A percentile compares a stretch with the other conserved stretches of the same genome.
phyloP scores from a whole-genome alignment of 2,888 invertebrate species.

The Archips xylosteana region DNA sequence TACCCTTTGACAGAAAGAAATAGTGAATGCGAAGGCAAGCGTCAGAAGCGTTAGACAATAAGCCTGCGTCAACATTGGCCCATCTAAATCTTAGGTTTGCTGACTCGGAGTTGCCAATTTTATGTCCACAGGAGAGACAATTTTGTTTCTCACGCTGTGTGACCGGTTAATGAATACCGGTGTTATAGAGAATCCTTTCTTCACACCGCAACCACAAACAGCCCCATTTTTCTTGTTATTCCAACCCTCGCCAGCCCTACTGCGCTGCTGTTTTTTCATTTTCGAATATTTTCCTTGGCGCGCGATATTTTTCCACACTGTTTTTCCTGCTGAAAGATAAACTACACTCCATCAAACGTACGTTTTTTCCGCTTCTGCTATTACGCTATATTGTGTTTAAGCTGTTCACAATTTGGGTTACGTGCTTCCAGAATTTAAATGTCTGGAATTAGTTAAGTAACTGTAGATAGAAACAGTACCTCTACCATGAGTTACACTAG shows the following conservation, averaged over 20 bases:
- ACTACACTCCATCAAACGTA: constrained; percentile 83
- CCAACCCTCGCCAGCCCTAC: constrained; percentile 63
- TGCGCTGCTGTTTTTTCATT: constrained; percentile 83
- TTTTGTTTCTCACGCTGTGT: too few relatives aligned
- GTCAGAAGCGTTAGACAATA: too few relatives aligned
- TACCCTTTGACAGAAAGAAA: too few relatives aligned
- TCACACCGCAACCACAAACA: neutral
- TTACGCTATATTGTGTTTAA: constrained; percentile 52
- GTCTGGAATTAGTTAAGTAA: too few relatives aligned
- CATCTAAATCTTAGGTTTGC: too few relatives aligned
- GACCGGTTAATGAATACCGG: too few relatives aligned
- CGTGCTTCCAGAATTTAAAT: constrained; percentile 26
- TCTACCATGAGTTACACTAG: too few relatives aligned
- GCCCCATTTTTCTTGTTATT: constrained; percentile 10
- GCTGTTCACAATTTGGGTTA: constrained; percentile 51
- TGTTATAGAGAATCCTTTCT: neutral
- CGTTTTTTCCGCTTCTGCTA: constrained; percentile 64
- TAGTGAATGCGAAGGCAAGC: too few relatives aligned
- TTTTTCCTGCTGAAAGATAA: constrained; percentile 85
- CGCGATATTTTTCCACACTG: constrained; percentile 82
- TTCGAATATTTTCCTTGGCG: constrained; percentile 84
- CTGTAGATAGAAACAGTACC: too few relatives aligned
- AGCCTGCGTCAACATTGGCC: too few relatives aligned
- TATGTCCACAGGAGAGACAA: too few relatives aligned
- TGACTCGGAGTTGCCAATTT: too few relatives aligned